Evolutionary conservation across 2,113 vertebrate genomes (phyloP).

Genomic region (Colaptes auratus): DNA sequence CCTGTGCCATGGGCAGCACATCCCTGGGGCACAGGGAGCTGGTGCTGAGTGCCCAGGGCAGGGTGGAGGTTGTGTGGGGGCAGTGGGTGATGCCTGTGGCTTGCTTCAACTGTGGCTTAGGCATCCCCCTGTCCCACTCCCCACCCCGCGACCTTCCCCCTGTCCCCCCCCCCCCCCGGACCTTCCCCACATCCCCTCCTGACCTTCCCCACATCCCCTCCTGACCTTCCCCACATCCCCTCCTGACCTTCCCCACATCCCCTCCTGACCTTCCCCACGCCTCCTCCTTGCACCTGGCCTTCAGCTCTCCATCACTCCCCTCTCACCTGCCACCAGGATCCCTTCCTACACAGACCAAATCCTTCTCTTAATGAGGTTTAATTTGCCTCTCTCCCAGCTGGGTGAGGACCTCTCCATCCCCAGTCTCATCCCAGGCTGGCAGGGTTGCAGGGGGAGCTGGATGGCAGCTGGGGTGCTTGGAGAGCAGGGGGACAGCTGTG

Average conservation of each 20-base stretch:
- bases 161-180: too few relatives aligned
- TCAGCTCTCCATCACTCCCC: accelerated
- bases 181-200: too few relatives aligned
- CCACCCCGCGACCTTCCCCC: too few relatives aligned
- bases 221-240: too few relatives aligned
- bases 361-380: background rate
- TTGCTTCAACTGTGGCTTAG: background rate
- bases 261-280: background rate
- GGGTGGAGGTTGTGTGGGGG: background rate
- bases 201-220: too few relatives aligned
- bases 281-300: background rate
- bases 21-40: accelerated
- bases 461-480: background rate
- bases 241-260: too few relatives aligned
- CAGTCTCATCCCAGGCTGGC: background rate
- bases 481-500: background rate
- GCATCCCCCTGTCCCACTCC: accelerated
- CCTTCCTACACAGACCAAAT: background rate
- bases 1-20: accelerated
- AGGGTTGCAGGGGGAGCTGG: background rate
- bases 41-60: background rate
- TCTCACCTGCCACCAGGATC: background rate
- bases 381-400: background rate
- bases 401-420: background rate
- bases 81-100: background rate